These are phyloP conservation scores for Scaptomyza caliginosa DNA, from an alignment of 2,888 invertebrate genomes.

Conservation along the genomic window DNA sequence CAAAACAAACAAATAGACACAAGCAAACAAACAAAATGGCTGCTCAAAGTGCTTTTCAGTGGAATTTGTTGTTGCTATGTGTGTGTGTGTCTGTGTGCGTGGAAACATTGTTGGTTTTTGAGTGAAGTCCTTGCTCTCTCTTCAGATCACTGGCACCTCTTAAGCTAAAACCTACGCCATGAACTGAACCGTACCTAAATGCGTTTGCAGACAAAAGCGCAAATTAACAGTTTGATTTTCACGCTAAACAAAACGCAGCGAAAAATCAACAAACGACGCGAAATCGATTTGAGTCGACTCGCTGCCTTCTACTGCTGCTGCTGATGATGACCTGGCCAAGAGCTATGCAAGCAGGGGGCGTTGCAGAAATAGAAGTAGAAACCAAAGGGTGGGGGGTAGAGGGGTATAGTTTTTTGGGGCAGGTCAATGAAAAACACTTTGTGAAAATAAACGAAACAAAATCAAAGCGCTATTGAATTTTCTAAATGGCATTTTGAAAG, in stretches of 20 bases:
- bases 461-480: conserved; percentile 80
- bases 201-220: conserved; percentile 72
- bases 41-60: conserved; percentile 64
- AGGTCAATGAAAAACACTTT: conserved; percentile 65
- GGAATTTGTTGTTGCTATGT: conserved; percentile 27
- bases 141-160: conserved; percentile 2
- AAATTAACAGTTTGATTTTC: conserved; percentile 80
- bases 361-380: too few relatives aligned
- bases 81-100: not conserved
- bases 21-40: conserved; percentile 42
- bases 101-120: conserved; percentile 20
- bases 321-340: conserved; percentile 36
- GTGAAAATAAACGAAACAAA: conserved; percentile 77
- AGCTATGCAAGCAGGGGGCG: conserved; percentile 9
- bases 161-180: conserved; percentile 10
- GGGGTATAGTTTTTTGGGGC: not conserved
- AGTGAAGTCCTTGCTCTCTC: not conserved
- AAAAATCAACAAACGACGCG: conserved; percentile 73
- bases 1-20: conserved; percentile 25
- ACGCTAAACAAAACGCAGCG: conserved; percentile 76
- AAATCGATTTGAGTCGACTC: conserved; percentile 68
- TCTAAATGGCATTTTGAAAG: conserved; percentile 78
- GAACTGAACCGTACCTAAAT: conserved; percentile 36
- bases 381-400: not conserved
- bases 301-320: not conserved